Conservation (phyloP, 2,888 invertebrate species). For the Chorisops tibialis region DNA sequence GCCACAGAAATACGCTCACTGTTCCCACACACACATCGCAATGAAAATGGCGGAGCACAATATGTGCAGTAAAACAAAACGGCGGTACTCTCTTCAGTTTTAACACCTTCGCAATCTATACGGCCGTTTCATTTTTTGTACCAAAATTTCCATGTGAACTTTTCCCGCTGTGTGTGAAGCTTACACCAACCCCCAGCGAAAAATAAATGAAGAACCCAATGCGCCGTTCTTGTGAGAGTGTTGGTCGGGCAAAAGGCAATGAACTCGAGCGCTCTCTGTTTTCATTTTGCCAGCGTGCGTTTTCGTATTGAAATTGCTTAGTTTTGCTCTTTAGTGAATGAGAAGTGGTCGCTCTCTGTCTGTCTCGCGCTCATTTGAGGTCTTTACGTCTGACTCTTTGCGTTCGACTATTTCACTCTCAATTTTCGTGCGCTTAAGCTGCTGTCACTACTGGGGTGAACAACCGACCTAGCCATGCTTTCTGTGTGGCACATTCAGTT, state of each 20-base stretch:
- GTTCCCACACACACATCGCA: too few species aligned
- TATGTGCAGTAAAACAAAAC: too few species aligned
- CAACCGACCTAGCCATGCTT: constrained; percentile 53
- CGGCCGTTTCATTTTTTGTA: too few species aligned
- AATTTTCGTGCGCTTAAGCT: neutral
- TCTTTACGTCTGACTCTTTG: neutral
- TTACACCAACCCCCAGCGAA: too few species aligned
- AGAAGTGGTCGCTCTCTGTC: neutral
- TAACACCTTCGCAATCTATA: too few species aligned
- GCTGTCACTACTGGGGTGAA: constrained; percentile 42
- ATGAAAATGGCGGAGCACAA: too few species aligned
- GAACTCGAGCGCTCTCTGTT: constrained; percentile 23
- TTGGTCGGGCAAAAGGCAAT: constrained; percentile 3
- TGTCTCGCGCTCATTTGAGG: neutral
- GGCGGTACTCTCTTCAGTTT: too few species aligned
- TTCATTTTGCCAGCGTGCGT: constrained; percentile 24
- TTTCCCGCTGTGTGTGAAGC: too few species aligned
- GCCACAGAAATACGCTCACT: constrained; percentile 6
- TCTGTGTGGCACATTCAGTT: constrained; percentile 32
- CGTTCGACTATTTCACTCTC: neutral
- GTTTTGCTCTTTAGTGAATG: neutral
- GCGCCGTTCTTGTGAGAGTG: too few species aligned
- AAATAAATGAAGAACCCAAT: too few species aligned
- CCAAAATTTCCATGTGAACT: too few species aligned
- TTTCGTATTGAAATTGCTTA: neutral